Percentiles rank a stretch among this genome's conserved stretches.
phyloP scores from a whole-genome alignment of 2,797 vertebrate genomes.

The Tangara arthus region DNA sequence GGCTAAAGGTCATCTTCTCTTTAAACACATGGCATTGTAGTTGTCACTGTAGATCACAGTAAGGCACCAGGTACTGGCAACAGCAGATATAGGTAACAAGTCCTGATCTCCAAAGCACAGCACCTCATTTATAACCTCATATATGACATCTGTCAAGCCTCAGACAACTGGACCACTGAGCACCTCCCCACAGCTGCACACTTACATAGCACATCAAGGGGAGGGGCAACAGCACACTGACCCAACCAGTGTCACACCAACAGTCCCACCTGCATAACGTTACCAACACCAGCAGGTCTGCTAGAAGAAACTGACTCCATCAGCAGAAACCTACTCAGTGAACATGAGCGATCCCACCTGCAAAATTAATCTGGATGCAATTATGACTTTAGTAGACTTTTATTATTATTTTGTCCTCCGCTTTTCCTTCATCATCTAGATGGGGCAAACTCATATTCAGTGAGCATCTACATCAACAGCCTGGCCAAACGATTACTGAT shows the following conservation, averaged over 20 bases:
- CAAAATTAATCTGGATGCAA: not conserved
- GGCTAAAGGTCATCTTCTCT: not conserved
- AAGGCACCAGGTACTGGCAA: not conserved
- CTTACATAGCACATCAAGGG: not conserved
- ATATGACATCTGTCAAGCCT: not conserved
- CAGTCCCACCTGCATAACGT: fast-evolving
- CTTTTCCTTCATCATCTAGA: not conserved
- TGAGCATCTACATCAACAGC: not conserved
- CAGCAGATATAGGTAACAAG: not conserved
- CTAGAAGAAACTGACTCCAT: not conserved
- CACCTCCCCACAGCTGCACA: not conserved
- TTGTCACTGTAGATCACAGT: not conserved
- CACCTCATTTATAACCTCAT: not conserved
- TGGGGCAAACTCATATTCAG: not conserved
- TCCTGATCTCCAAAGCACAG: not conserved
- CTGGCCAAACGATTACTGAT: not conserved
- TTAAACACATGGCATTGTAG: not conserved
- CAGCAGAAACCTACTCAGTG: not conserved
- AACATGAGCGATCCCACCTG: not conserved
- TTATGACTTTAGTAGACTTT: not conserved
- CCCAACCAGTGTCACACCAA: not conserved
- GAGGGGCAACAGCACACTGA: not conserved
- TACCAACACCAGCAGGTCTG: not conserved
- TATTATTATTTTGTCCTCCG: not conserved
- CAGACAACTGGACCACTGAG: not conserved